Conservation (phyloP, 2,797 vertebrate genomes). For the Chloroceryle inda region DNA sequence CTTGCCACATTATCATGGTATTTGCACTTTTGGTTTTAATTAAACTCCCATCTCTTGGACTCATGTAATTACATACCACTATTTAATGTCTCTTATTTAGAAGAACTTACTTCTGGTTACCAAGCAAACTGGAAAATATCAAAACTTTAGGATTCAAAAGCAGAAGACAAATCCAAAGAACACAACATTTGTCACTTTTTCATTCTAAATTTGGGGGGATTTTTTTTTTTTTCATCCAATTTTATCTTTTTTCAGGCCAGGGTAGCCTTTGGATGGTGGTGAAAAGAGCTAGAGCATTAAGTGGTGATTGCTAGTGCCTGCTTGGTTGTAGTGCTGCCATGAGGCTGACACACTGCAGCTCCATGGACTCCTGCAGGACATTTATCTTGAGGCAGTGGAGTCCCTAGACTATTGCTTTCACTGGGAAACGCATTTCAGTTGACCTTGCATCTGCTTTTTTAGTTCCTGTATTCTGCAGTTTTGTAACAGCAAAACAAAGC, state of each 20-base stretch:
- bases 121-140: not conserved
- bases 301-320: not conserved
- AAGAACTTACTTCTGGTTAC: not conserved
- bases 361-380: not conserved
- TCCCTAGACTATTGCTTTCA: not conserved
- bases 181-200: not conserved
- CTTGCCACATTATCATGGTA: not conserved
- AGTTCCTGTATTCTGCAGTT: not conserved
- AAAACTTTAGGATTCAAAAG: not conserved
- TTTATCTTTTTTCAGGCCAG: not conserved
- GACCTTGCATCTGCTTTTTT: not conserved
- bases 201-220: not conserved
- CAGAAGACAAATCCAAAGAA: not conserved
- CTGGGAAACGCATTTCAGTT: not conserved
- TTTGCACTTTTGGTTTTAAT: not conserved
- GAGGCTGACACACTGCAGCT: not conserved
- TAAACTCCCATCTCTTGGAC: not conserved
- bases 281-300: not conserved
- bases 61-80: not conserved
- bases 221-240: rapidly evolving
- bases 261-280: not conserved
- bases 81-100: not conserved
- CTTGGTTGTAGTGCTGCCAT: not conserved
- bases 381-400: not conserved
- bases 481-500: not conserved